Base-by-base conservation (phyloP, 1,140 invertebrate species). In the Agrilus planipennis region DNA sequence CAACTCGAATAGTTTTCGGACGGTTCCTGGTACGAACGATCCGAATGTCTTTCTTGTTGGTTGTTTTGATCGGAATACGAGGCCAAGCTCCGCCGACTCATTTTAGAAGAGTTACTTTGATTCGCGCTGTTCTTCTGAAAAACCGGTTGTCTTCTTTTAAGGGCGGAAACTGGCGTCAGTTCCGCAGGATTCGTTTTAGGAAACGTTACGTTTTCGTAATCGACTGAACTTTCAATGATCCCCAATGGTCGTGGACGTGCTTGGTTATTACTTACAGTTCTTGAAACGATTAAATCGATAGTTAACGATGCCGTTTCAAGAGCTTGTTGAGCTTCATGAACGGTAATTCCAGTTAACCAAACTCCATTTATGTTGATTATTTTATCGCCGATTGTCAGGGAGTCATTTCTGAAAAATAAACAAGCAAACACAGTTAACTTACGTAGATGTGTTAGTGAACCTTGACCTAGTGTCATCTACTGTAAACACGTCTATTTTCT, bases 351-450 rank as follows among this genome's bases (percentile, higher is more conserved):
- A 18, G 81, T 70, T 39, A 89, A 61, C 50, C 77, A 67, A 46
- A 73, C 69, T 0, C 85, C 85, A 59, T 89, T 89, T 1, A 89
- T 82, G 50, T 84, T 86, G 5, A 89, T 62, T 14, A 90, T 75
- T 64, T 89, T 84, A 61, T 90, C 87, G 1, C 83, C 84, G 38
- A 83, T 71, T 39, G 72, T 71, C 35, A 90, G 56, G 4, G 76
- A 73, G 0, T 83, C 84, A 57, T 88, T 81, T 47, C 80, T 84
- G 67, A 30, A 67, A 68, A 53, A 50, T 43, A 45, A 40, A 35
- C n/a, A n/a, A n/a, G n/a, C n/a, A n/a, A n/a, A n/a, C n/a, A n/a
- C n/a, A n/a, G n/a, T n/a, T n/a, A n/a, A n/a, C n/a, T n/a, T n/a
- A n/a, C n/a, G n/a, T n/a, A n/a, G n/a, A n/a, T n/a, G n/a, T n/a